Evolutionary conservation across 2,113 vertebrate genomes (phyloP).

Genomic region (Blennius ocellaris): DNA sequence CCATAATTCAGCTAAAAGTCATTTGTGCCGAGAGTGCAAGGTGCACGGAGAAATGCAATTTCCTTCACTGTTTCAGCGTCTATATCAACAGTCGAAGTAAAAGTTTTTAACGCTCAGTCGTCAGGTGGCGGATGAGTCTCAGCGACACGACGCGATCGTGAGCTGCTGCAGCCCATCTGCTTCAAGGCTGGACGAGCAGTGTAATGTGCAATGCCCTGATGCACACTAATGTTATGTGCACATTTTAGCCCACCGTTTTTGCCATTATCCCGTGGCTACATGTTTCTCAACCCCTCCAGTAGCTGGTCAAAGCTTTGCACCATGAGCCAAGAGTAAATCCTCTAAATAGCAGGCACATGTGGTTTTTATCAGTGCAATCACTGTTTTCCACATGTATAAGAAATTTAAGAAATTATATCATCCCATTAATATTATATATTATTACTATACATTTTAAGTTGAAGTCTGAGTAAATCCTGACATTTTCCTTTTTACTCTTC

Average conservation of each 20-base stretch:
- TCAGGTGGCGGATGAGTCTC: constrained; percentile 26
- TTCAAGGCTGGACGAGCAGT: constrained; percentile 36
- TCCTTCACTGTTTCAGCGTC: too few relatives aligned
- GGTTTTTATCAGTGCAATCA: constrained; percentile 18
- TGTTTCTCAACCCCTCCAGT: constrained; percentile 29
- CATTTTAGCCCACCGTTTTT: too few relatives aligned
- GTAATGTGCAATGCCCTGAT: constrained; percentile 27
- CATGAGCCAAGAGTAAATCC: background rate
- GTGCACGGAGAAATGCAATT: constrained; percentile 4
- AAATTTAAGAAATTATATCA: background rate
- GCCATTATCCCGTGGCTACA: constrained; percentile 43
- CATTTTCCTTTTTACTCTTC: background rate
- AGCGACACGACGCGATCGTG: background rate
- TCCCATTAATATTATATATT: too few relatives aligned
- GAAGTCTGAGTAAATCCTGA: background rate
- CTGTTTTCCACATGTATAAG: background rate
- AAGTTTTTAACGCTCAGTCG: constrained; percentile 27
- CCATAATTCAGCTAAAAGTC: constrained; percentile 2
- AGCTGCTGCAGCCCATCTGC: constrained; percentile 50
- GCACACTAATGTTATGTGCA: constrained; percentile 42
- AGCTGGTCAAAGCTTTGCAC: constrained; percentile 6
- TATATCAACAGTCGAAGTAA: too few relatives aligned
- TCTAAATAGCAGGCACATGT: constrained; percentile 1
- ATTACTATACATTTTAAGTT: background rate
- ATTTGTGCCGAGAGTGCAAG: background rate